Evolutionary conservation across 92 coral and sea anemone genomes (phyloP).

Genomic region (Porites evermanni): DNA sequence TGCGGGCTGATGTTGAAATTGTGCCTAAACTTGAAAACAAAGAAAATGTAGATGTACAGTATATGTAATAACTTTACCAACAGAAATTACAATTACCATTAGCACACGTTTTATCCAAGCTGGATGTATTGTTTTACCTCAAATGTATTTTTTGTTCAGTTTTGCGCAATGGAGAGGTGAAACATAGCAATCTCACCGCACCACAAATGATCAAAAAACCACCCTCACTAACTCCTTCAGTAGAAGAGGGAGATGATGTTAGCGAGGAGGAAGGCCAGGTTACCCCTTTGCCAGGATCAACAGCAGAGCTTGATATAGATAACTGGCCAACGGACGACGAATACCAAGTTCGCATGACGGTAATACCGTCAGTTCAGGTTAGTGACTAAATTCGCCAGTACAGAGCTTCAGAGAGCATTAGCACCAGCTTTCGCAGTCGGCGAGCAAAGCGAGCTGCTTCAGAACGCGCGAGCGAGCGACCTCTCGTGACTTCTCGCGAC

Average conservation of each 20-base stretch:
- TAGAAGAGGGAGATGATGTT: not conserved
- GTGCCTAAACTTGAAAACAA: no score
- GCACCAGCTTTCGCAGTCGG: not conserved
- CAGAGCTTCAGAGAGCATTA: not conserved
- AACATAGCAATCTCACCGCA: slow-evolving; percentile 8
- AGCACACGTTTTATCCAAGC: no score
- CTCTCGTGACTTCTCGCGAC: no score
- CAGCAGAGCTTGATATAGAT: slow-evolving; percentile 11
- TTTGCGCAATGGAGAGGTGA: slow-evolving; percentile 22
- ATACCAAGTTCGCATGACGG: slow-evolving; percentile 30
- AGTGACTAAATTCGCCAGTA: not conserved
- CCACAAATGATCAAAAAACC: not conserved
- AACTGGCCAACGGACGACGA: slow-evolving; percentile 25
- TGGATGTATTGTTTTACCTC: not conserved
- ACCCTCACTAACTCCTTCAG: slow-evolving; percentile 14
- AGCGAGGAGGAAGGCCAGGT: slow-evolving; percentile 27
- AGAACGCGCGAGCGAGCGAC: no score
- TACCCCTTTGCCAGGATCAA: slow-evolving; percentile 51
- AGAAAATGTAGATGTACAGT: no score
- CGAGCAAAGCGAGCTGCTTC: no score
- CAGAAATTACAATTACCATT: no score
- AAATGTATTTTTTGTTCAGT: slow-evolving; percentile 1
- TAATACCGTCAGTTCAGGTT: slow-evolving; percentile 27
- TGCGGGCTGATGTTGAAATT: no score
- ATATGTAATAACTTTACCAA: no score